Conservation (phyloP, 2,888 invertebrate genomes). For the Spatulosminthurus flaviceps region DNA sequence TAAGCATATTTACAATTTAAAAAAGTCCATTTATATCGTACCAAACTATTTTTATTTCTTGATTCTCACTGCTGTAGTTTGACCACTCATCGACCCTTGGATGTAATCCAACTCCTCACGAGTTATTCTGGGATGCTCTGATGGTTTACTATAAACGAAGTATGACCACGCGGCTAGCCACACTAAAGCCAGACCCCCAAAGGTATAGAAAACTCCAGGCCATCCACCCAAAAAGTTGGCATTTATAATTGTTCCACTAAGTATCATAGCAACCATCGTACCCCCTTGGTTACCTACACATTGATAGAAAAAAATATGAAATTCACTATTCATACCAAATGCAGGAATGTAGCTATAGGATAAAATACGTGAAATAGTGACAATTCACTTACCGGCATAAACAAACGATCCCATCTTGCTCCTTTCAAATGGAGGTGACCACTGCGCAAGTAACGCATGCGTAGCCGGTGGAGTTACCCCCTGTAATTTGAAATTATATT, state of each 20-base stretch:
- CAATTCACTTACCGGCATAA: constrained; percentile 76
- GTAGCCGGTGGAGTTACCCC: constrained; percentile 90
- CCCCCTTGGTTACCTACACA: constrained; percentile 89
- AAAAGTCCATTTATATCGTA: not conserved
- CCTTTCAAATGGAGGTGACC: constrained; percentile 91
- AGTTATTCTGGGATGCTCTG: constrained; percentile 78
- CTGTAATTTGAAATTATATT: constrained; percentile 66
- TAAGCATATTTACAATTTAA: no score
- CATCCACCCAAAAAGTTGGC: constrained; percentile 80
- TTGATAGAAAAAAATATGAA: no score
- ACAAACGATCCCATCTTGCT: constrained; percentile 91
- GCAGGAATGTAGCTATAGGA: no score
- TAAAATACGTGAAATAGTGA: no score
- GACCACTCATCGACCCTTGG: constrained; percentile 49
- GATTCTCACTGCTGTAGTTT: constrained; percentile 66
- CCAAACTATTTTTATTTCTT: no score
- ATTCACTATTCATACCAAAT: no score
- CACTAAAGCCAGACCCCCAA: constrained; percentile 79
- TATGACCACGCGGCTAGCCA: constrained; percentile 85
- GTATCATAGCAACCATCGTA: constrained; percentile 83
- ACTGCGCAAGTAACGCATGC: constrained; percentile 88
- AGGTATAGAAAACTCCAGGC: constrained; percentile 88
- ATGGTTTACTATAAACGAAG: constrained; percentile 78
- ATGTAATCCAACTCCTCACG: constrained; percentile 75
- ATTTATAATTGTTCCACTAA: constrained; percentile 84